Evolutionary conservation across 2,888 invertebrate species (phyloP).

Genomic region (Rhopalosiphum nymphaeae): DNA sequence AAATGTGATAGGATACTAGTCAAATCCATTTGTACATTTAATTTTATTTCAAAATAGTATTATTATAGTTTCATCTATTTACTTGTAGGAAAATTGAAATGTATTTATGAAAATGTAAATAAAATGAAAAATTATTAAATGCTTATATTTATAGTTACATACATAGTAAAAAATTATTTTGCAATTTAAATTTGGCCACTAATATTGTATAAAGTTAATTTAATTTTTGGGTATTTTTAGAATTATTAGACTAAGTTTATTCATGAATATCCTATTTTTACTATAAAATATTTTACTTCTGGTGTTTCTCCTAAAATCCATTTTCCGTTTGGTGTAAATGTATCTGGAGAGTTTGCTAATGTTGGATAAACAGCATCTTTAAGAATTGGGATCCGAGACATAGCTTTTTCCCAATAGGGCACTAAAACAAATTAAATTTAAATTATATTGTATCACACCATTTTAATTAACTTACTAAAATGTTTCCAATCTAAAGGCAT

Average conservation of each 20-base stretch:
- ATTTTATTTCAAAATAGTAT: neutral
- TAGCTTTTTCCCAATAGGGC: conserved; percentile 73
- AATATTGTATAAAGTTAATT: neutral
- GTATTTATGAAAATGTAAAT: neutral
- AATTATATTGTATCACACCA: neutral
- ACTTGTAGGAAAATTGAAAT: neutral
- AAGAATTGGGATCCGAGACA: conserved; percentile 74
- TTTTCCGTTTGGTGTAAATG: conserved; percentile 80
- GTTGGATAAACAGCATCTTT: conserved; percentile 72
- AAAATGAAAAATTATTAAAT: neutral
- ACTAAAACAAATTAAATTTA: conserved; percentile 68
- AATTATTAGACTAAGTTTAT: neutral
- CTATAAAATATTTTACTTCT: conserved; percentile 71
- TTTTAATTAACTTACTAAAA: conserved; percentile 73
- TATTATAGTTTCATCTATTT: neutral
- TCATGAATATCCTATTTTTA: neutral
- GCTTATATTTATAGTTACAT: neutral
- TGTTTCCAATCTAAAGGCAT: conserved; percentile 74
- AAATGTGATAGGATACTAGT: neutral
- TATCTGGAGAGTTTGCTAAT: conserved; percentile 78
- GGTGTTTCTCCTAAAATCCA: conserved; percentile 80
- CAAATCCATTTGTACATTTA: neutral
- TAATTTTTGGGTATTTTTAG: neutral
- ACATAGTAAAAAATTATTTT: neutral
- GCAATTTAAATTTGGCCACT: neutral